phyloP scores from a whole-genome alignment of 2,888 invertebrate genomes.

The Hyppa rectilinea region DNA sequence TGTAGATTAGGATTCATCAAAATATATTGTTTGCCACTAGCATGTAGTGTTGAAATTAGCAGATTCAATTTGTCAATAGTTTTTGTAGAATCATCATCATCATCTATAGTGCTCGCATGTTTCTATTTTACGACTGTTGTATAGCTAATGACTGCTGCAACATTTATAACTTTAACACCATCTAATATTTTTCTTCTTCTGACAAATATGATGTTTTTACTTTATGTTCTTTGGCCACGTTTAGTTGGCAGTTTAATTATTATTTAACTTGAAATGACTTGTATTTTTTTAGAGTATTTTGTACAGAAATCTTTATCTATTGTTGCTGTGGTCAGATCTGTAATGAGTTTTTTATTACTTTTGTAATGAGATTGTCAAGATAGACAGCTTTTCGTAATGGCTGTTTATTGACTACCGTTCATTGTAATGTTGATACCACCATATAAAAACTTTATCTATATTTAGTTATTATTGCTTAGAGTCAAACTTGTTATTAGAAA shows the following conservation, averaged over 20 bases:
- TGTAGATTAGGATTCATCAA: slow-evolving; percentile 69
- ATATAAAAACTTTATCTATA: slow-evolving; percentile 52
- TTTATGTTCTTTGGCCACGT: slow-evolving; percentile 60
- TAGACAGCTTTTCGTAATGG: slow-evolving; percentile 66
- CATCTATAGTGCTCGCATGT: slow-evolving; percentile 72
- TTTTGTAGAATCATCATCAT: slow-evolving; percentile 78
- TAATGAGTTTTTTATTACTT: slow-evolving; percentile 73
- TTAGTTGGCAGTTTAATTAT: slow-evolving; percentile 58
- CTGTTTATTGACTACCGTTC: slow-evolving; percentile 69
- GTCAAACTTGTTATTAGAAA: slow-evolving; percentile 61
- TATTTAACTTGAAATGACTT: slow-evolving; percentile 58
- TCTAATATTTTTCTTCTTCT: slow-evolving; percentile 65
- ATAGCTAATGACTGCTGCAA: slow-evolving; percentile 78
- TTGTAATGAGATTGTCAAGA: slow-evolving; percentile 78
- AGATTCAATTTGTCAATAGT: slow-evolving; percentile 84
- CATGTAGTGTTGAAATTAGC: slow-evolving; percentile 77
- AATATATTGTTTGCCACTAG: slow-evolving; percentile 71
- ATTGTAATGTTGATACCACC: slow-evolving; percentile 62
- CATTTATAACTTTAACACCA: slow-evolving; percentile 81
- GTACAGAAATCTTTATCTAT: slow-evolving; percentile 65
- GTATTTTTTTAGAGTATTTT: slow-evolving; percentile 61
- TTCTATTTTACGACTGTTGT: slow-evolving; percentile 77
- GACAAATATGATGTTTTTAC: slow-evolving; percentile 68
- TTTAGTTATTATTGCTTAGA: slow-evolving; percentile 58
- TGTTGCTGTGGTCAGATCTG: slow-evolving; percentile 66